Percentiles rank a stretch among this genome's conserved stretches.
Conservation (phyloP, 2,797 vertebrate species). For the Lerista edwardsae region DNA sequence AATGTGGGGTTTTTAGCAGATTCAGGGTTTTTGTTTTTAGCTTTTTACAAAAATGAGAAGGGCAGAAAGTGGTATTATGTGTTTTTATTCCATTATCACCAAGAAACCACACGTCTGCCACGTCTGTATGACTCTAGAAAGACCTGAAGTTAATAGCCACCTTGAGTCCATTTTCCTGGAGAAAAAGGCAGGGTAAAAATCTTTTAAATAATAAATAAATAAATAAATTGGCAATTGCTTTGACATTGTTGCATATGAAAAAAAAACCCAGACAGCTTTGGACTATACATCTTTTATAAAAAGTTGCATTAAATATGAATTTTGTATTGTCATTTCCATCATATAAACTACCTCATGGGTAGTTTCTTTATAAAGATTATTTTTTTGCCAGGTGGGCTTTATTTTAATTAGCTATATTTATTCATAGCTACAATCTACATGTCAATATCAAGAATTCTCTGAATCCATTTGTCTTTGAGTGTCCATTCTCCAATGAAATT, state of each 20-base stretch:
- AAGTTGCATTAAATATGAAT: not conserved
- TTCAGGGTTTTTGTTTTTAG: no score
- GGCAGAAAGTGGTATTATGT: no score
- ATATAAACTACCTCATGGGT: not conserved
- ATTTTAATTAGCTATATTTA: not conserved
- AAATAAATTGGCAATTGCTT: not conserved
- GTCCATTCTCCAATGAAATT: not conserved
- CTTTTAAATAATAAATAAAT: no score
- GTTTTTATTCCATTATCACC: no score
- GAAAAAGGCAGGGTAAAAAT: no score
- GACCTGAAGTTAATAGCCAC: not conserved
- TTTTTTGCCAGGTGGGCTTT: not conserved
- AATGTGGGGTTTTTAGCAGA: no score
- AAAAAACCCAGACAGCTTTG: not conserved
- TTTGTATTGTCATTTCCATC: not conserved
- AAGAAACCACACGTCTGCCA: no score
- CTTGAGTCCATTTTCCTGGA: no score
- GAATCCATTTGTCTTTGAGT: not conserved
- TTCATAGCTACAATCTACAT: not conserved
- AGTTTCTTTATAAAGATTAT: not conserved
- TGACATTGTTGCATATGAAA: not conserved
- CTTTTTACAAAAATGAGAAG: no score
- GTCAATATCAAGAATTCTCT: not conserved
- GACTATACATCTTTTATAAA: not conserved
- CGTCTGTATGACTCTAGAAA: not conserved